Base-by-base conservation (phyloP, 1,140 invertebrate genomes). In the Thaumetopoea pityocampa region DNA sequence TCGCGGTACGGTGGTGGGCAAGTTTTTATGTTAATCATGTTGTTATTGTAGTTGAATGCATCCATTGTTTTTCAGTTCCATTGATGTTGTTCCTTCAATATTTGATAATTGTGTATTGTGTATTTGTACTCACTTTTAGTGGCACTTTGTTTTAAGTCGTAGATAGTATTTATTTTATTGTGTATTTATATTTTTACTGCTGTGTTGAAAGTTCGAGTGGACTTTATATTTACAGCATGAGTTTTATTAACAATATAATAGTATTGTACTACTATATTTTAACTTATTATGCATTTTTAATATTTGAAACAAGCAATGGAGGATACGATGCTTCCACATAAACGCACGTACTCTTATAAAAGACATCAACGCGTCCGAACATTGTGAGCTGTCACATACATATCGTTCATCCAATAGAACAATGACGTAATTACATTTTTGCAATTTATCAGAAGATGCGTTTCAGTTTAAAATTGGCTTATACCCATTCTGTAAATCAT, bases 311-410 rank as follows among this genome's bases (percentile, higher is more conserved):
- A 12, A 8, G 10, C 11, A 5, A 22, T 8, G 4, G 10, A 8
- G 12, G 9, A 11, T 2, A 20, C 3, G 12, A n/a, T 15, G 8
- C 4, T 3, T 23, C n/a, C 5, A 3, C 33, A 11, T n/a, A 3
- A 38, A 23, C 1, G 11, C 27, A 33, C 20, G 37, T 9, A 38
- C 36, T 15, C 36, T 37, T 60, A 65, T 47, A 68, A 74, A 78
- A 78, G 68, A 78, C 65, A 53, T 73, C 68, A 73, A 74, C 70
- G 70, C 64, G 59, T 41, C 19, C 32, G 19, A n/a, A 12, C 6
- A 7, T 7, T 10, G 11, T 10, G 17, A 16, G 7, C 7, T 9
- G 8, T 14, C 14, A 14, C 2, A 15, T 20, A n/a, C n/a, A n/a
- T n/a, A n/a, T n/a, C n/a, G n/a, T n/a, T n/a, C n/a, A n/a, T n/a